These are phyloP conservation scores for Zaprionus africanus DNA, from an alignment of 1,140 invertebrate genomes.

Conservation along the genomic window DNA sequence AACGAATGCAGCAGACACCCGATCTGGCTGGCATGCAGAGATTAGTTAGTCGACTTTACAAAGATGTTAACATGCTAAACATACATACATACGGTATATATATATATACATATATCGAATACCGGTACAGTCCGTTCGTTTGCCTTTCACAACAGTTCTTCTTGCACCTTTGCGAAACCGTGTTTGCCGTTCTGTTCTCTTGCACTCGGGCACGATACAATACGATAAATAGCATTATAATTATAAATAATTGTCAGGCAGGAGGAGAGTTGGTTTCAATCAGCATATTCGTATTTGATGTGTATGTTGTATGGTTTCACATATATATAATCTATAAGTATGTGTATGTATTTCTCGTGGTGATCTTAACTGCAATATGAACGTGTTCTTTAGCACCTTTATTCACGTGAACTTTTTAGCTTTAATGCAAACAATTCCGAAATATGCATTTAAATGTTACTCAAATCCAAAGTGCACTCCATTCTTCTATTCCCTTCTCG, in stretches of 20 bases:
- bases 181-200: constrained; percentile 25
- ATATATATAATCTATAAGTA: constrained; percentile 11
- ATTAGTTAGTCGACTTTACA: constrained; percentile 33
- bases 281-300: constrained; percentile 7
- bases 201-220: constrained; percentile 10
- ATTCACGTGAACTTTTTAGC: constrained; percentile 1
- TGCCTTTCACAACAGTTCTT: constrained; percentile 9
- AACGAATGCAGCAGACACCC: constrained; percentile 36
- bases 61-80: constrained; percentile 16
- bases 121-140: neutral
- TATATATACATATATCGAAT: neutral
- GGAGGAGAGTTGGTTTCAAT: constrained; percentile 33
- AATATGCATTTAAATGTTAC: constrained; percentile 37
- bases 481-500: constrained; percentile 6
- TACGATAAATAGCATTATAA: constrained; percentile 1
- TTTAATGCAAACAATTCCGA: constrained; percentile 33
- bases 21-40: neutral
- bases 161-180: constrained; percentile 10
- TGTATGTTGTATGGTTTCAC: constrained; percentile 37
- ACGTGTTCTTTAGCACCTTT: neutral
- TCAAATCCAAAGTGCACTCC: constrained; percentile 18
- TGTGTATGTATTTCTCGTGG: constrained; percentile 18
- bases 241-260: neutral
- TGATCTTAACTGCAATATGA: constrained; percentile 13
- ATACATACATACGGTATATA: neutral